phyloP scores from a whole-genome alignment of 2,888 invertebrate genomes.

The Diabrotica balteata region DNA sequence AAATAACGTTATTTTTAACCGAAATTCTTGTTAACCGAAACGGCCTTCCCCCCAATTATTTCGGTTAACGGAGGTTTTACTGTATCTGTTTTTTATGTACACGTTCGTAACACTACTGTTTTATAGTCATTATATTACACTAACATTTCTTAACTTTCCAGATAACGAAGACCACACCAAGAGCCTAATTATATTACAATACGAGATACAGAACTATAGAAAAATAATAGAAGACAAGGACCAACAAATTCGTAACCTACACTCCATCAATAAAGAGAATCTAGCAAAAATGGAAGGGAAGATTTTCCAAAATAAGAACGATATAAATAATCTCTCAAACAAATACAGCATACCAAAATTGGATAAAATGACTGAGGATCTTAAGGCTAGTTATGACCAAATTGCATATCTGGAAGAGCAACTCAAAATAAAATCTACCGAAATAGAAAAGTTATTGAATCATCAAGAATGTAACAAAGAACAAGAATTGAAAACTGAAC shows the following conservation, averaged over 20 bases:
- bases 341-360: slow-evolving; percentile 52
- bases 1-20: too few relatives aligned
- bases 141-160: slow-evolving; percentile 26
- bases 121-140: too few relatives aligned
- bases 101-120: too few relatives aligned
- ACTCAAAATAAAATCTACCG: slow-evolving; percentile 17
- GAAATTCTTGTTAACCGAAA: too few relatives aligned
- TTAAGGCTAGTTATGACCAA: slow-evolving; percentile 45
- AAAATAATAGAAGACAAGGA: slow-evolving; percentile 47
- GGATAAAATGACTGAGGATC: slow-evolving; percentile 50
- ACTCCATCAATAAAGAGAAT: slow-evolving; percentile 47
- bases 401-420: slow-evolving; percentile 42
- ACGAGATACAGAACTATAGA: slow-evolving; percentile 47
- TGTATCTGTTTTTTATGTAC: too few relatives aligned
- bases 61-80: too few relatives aligned
- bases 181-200: slow-evolving; percentile 46
- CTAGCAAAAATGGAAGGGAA: slow-evolving; percentile 52
- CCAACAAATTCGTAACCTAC: slow-evolving; percentile 46
- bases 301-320: slow-evolving; percentile 49
- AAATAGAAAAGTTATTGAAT: slow-evolving; percentile 36
- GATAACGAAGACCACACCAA: slow-evolving; percentile 45
- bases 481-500: slow-evolving; percentile 32
- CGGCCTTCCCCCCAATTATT: too few relatives aligned
- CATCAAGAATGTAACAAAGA: slow-evolving; percentile 36
- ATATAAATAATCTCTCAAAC: slow-evolving; percentile 49